Evolutionary conservation across 2,888 invertebrate genomes (phyloP).

Genomic region (Hesperia comma): DNA sequence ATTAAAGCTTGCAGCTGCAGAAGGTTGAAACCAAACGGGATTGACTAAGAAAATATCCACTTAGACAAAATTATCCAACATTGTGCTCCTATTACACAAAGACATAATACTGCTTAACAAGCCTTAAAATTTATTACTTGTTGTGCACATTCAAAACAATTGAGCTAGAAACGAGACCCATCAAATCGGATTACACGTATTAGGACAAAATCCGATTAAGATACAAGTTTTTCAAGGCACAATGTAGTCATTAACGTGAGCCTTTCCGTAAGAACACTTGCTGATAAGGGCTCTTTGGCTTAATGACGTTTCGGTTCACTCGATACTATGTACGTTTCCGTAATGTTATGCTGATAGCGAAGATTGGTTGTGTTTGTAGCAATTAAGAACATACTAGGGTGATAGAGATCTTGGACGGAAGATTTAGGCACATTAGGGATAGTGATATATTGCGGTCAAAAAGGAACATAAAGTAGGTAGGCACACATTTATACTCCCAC

Average conservation of each 20-base stretch:
- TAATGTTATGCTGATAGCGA: constrained; percentile 34
- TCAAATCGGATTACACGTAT: constrained; percentile 34
- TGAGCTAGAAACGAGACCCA: constrained; percentile 23
- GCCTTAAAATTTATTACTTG: constrained; percentile 20
- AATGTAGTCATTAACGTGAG: constrained; percentile 72
- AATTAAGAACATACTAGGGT: constrained; percentile 20
- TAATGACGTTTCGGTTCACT: constrained; percentile 68
- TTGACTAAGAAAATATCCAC: too few relatives aligned
- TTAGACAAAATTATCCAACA: too few relatives aligned
- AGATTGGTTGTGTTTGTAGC: constrained; percentile 28
- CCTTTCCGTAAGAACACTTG: constrained; percentile 63
- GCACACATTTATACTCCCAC: too few relatives aligned
- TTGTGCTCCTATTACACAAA: constrained; percentile 1
- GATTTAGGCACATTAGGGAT: not conserved
- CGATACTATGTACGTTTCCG: constrained; percentile 59
- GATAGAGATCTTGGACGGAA: constrained; percentile 6
- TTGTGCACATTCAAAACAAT: constrained; percentile 30
- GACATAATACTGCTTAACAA: not conserved
- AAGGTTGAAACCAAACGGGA: too few relatives aligned
- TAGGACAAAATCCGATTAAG: constrained; percentile 33
- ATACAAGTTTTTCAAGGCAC: constrained; percentile 33
- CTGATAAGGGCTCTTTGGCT: constrained; percentile 66
- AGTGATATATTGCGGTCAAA: not conserved
- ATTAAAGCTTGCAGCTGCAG: too few relatives aligned
- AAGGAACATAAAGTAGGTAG: too few relatives aligned